phyloP scores from a whole-genome alignment of 2,888 invertebrate species.

The Lacanobia oleracea region DNA sequence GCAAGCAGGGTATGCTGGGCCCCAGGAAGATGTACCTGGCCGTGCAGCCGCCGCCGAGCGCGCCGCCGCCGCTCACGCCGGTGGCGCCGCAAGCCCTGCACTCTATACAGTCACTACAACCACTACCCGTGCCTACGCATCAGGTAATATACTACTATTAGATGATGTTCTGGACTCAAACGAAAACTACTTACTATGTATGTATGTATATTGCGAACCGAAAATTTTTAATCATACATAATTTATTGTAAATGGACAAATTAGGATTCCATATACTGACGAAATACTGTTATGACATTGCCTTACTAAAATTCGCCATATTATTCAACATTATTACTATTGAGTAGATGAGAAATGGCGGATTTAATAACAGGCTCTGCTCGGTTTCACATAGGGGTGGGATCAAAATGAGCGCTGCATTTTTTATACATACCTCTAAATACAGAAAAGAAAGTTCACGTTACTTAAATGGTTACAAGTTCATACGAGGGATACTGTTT shows the following conservation, averaged over 20 bases:
- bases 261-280: slow-evolving; percentile 35
- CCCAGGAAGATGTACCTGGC: slow-evolving; percentile 96
- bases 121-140: slow-evolving; percentile 86
- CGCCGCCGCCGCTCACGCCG: slow-evolving; percentile 77
- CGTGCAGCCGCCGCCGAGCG: slow-evolving; percentile 93
- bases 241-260: slow-evolving; percentile 53
- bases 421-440: slow-evolving; percentile 11
- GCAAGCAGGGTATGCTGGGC: slow-evolving; percentile 95
- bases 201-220: slow-evolving; percentile 53
- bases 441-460: background rate
- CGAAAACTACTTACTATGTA: slow-evolving; percentile 46
- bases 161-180: slow-evolving; percentile 49
- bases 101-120: slow-evolving; percentile 70
- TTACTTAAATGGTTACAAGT: slow-evolving; percentile 24
- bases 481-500: slow-evolving; percentile 13
- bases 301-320: slow-evolving; percentile 45
- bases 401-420: slow-evolving; percentile 69
- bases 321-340: slow-evolving; percentile 15
- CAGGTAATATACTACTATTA: slow-evolving; percentile 90
- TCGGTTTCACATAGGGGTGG: slow-evolving; percentile 54
- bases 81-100: slow-evolving; percentile 74
- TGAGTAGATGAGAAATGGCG: slow-evolving; percentile 33
- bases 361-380: slow-evolving; percentile 42
- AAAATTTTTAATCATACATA: slow-evolving; percentile 33
- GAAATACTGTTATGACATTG: slow-evolving; percentile 50